Evolutionary conservation across 1,140 invertebrate species (phyloP).

Genomic region (Pseudomyrmex concolor): DNA sequence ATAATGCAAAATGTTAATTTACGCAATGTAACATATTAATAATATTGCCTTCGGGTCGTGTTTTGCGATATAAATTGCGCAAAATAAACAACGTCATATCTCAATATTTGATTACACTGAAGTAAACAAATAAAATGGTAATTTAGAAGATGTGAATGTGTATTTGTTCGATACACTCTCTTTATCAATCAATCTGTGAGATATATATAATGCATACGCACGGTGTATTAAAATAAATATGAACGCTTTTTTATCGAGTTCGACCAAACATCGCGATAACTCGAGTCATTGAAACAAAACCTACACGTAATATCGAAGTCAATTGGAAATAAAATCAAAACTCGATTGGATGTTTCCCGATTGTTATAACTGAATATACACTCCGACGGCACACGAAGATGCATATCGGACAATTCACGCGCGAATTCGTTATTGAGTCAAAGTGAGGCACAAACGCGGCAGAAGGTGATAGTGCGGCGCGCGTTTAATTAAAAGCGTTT

Average conservation of each 20-base stretch:
- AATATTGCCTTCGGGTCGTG: neutral
- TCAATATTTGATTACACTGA: neutral
- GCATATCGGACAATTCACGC: slow-evolving; percentile 22
- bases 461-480: neutral
- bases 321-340: slow-evolving; percentile 20
- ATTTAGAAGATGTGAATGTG: neutral
- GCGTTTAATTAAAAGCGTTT: slow-evolving; percentile 53
- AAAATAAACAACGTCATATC: neutral
- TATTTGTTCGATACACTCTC: no score
- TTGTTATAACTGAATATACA: neutral
- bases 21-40: neutral
- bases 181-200: neutral
- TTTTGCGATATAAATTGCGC: neutral
- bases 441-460: neutral
- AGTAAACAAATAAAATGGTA: neutral
- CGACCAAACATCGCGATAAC: neutral
- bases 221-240: slow-evolving; percentile 14
- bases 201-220: neutral
- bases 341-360: slow-evolving; percentile 18
- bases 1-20: neutral
- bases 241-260: neutral
- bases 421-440: slow-evolving; percentile 50
- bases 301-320: neutral
- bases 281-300: neutral
- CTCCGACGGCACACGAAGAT: neutral